Evolutionary conservation across 2,113 vertebrate species (phyloP).

Genomic region (Lophotis ruficrista): DNA sequence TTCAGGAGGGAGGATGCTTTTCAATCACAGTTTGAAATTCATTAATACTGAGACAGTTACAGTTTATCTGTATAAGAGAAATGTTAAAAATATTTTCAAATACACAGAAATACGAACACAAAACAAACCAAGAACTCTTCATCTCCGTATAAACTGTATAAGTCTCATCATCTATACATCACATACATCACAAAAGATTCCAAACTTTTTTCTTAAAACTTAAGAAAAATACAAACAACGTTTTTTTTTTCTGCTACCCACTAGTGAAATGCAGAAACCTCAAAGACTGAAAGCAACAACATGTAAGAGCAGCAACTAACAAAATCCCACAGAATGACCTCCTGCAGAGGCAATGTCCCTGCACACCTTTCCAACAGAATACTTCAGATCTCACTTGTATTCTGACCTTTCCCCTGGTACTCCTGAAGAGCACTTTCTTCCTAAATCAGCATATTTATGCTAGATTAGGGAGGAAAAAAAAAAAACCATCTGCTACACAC

Average conservation of each 20-base stretch:
- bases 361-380: rapidly evolving
- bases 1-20: neutral
- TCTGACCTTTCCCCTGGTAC: neutral
- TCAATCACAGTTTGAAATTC: neutral
- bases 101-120: neutral
- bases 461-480: neutral
- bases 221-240: neutral
- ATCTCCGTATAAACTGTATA: too few species aligned
- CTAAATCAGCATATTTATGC: neutral
- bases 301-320: neutral
- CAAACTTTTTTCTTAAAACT: neutral
- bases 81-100: neutral
- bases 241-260: neutral
- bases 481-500: neutral
- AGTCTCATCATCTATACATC: neutral
- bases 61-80: neutral
- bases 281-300: neutral
- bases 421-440: neutral
- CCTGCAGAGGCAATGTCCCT: neutral
- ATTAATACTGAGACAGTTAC: neutral
- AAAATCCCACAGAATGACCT: neutral
- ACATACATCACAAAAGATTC: neutral
- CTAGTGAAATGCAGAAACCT: neutral
- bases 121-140: neutral
- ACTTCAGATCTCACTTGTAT: neutral